Evolutionary conservation across 2,888 invertebrate genomes (phyloP).

Genomic region (Stenotaenia linearis): DNA sequence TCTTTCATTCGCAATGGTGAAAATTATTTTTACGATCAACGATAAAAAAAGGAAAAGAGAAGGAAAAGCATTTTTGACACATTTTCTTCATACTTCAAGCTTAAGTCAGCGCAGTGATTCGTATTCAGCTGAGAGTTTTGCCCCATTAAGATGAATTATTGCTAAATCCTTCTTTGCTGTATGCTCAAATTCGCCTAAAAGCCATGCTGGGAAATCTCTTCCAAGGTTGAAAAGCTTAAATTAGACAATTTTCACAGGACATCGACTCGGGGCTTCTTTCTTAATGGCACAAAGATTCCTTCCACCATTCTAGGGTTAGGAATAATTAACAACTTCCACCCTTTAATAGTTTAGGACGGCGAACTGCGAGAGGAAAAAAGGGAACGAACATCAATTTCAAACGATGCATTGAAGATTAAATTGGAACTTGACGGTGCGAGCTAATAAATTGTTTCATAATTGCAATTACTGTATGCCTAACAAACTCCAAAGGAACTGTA

Average conservation of each 20-base stretch:
- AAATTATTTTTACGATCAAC: not conserved
- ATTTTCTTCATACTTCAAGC: not conserved
- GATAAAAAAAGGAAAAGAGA: not conserved
- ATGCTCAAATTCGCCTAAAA: not conserved
- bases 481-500: not conserved
- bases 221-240: not conserved
- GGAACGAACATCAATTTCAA: not conserved
- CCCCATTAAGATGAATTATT: not conserved
- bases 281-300: not conserved
- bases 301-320: not conserved
- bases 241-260: not conserved
- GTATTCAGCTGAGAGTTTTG: not conserved
- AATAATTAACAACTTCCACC: not conserved
- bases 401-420: not conserved
- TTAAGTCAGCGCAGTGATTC: not conserved
- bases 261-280: not conserved
- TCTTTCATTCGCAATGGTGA: not conserved
- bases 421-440: not conserved
- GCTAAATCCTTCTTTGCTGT: not conserved
- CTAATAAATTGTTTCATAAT: not conserved
- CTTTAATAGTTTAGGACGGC: not conserved
- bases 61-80: not conserved
- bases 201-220: not conserved
- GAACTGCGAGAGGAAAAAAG: not conserved
- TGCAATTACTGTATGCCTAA: not conserved